Evolutionary conservation across 2,797 vertebrate genomes (phyloP), one percentile per base, ranked within the genome.

Genomic region (Hafferia zeledoni): DNA sequence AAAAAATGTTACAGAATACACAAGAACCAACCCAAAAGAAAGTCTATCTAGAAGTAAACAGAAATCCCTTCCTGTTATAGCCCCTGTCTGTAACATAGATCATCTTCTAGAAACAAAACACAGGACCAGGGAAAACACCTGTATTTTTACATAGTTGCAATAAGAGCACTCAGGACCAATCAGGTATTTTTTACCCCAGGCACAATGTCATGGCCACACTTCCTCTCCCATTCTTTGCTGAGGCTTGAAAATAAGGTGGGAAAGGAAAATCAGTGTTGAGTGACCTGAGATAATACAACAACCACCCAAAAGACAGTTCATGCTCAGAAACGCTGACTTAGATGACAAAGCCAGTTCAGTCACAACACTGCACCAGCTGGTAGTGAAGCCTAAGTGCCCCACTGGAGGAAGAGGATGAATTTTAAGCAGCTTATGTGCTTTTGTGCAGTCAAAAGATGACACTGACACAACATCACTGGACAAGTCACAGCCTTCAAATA

Each of bases 391-490:
- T 30, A 53, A 78, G 27, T 22, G 23, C 24, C 68, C 35, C 71
- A 30, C 37, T 13, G 19, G 2, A 39, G 33, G 13, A 63, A 16
- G 24, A 88, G 6, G 37, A 43, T 68, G 74, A 49, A 68, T 93
- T 90, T 74, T 77, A 93, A 94, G 24, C 10, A 69, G 24, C 67
- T 76, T 94, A 6, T 85, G n/a, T 93, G 43, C 33, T 93, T 92
- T 85, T 76, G 13, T 89, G 63, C 91, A 99, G 98, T 98, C 98
- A 4, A 98, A 98, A 64, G 98, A 98, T 44, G 98, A 98, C 24
- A 96, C 97, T 24, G 92, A 97, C 0, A 87, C 89, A 27, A 89
- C 97, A 0, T 82, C 97, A 14, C 80, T 98, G 33, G 97, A 96
- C 65, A 97, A 96, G 49, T 27, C 95, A n/a, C 91, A 79, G 55